These are phyloP conservation scores for Lagocephalus sceleratus DNA, from an alignment of 2,797 vertebrate species.

Conservation along the genomic window DNA sequence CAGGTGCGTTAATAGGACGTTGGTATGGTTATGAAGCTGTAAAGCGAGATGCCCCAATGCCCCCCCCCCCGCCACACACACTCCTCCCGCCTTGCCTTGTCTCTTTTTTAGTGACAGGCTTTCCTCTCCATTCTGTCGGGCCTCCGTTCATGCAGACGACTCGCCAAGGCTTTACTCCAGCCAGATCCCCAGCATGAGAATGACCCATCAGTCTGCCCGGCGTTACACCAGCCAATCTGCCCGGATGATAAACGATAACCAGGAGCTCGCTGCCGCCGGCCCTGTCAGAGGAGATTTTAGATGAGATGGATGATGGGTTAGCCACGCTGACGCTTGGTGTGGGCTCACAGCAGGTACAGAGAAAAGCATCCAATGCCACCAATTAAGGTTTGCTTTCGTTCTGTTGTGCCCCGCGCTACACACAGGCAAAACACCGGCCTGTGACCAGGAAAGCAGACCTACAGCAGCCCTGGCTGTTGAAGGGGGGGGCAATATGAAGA, in stretches of 20 bases:
- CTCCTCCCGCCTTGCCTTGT: conserved; percentile 2
- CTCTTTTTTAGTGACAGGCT: conserved; percentile 57
- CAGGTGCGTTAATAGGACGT: conserved; percentile 73
- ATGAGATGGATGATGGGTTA: conserved; percentile 65
- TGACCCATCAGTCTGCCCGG: conserved; percentile 67
- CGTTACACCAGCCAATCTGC: conserved; percentile 68
- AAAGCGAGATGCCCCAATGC: conserved; percentile 52
- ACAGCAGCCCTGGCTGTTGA: conserved; percentile 48
- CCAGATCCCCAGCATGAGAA: conserved; percentile 67
- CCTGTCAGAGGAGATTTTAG: conserved; percentile 72
- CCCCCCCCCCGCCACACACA: conserved; percentile 9
- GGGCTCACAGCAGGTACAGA: conserved; percentile 58
- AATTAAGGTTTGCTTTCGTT: conserved; percentile 74
- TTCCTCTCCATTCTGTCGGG: conserved; percentile 48
- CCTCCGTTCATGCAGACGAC: conserved; percentile 61
- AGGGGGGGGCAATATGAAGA: conserved; percentile 55
- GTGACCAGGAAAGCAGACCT: conserved; percentile 52
- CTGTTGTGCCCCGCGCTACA: conserved; percentile 53
- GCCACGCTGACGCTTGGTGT: conserved; percentile 43
- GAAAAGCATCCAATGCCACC: conserved; percentile 57
- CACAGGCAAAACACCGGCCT: conserved; percentile 48
- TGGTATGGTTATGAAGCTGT: conserved; percentile 50
- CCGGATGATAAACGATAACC: conserved; percentile 80
- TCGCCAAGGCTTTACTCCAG: conserved; percentile 53
- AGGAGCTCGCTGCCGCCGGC: conserved; percentile 66